A percentile compares a stretch with the other conserved stretches of the same genome.
phyloP scores from a whole-genome alignment of 2,797 vertebrate genomes.

The Tenualosa thibaudeaui region DNA sequence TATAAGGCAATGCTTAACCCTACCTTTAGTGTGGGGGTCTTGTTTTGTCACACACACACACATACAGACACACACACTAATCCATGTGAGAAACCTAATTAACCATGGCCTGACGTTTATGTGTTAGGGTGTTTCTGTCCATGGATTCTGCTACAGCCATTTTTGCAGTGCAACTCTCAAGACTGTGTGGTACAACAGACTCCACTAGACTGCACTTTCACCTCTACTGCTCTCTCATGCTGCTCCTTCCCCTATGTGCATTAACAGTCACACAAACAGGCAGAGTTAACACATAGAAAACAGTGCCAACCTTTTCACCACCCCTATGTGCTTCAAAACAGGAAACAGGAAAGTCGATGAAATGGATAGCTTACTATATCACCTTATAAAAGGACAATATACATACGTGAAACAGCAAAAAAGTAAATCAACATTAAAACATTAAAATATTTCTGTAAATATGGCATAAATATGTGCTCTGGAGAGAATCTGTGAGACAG shows the following conservation, averaged over 20 bases:
- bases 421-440: not conserved
- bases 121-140: not conserved
- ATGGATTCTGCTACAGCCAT: not conserved
- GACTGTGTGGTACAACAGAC: not conserved
- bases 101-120: not conserved
- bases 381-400: not conserved
- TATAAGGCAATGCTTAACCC: slow-evolving; percentile 12
- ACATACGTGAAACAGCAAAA: not conserved
- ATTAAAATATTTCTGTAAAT: not conserved
- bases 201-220: not conserved
- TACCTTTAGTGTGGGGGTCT: not conserved
- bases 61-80: not conserved
- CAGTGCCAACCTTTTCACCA: not conserved
- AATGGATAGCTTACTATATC: not conserved
- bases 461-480: slow-evolving; percentile 2
- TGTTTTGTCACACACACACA: not conserved
- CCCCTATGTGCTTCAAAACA: not conserved
- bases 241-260: not conserved
- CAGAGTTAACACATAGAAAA: not conserved
- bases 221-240: not conserved
- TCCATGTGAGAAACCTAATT: not conserved
- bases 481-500: not conserved
- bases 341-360: not conserved
- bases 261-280: not conserved
- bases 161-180: not conserved